phyloP scores from a whole-genome alignment of 2,113 vertebrate genomes.

The Tragelaphus strepsiceros region DNA sequence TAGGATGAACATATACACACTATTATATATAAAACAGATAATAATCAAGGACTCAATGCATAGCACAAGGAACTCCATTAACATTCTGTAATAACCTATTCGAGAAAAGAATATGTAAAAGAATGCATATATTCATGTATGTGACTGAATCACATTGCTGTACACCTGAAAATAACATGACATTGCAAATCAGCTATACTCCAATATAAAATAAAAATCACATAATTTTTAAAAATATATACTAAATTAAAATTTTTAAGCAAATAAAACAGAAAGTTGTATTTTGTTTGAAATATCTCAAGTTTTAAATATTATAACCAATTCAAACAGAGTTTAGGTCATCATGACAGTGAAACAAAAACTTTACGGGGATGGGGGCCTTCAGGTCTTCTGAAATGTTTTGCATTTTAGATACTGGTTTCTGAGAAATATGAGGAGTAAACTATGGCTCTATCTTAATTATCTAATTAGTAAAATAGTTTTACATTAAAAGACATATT shows the following conservation, averaged over 20 bases:
- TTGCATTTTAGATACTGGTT: not conserved
- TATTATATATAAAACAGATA: not conserved
- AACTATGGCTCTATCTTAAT: not conserved
- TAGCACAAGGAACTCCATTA: not conserved
- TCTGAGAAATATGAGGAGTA: not conserved
- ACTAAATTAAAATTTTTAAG: not conserved
- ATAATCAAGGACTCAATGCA: not conserved
- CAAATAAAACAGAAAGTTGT: not conserved
- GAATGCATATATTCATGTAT: not conserved
- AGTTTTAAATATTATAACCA: not conserved
- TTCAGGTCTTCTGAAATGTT: not conserved
- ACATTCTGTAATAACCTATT: not conserved
- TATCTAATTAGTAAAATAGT: not conserved
- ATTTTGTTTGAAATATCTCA: not conserved
- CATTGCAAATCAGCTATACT: not conserved
- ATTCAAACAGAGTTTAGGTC: not conserved
- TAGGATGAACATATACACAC: not conserved
- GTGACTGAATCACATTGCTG: not conserved
- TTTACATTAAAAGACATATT: not conserved
- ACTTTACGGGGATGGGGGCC: not conserved
- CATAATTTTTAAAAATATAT: not conserved
- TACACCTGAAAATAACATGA: not conserved
- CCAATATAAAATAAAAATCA: not conserved
- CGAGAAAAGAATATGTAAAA: not conserved
- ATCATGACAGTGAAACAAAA: not conserved